These are phyloP conservation scores for Fukomys damarensis DNA, from an alignment of 2,113 vertebrate genomes.

Conservation along the genomic window DNA sequence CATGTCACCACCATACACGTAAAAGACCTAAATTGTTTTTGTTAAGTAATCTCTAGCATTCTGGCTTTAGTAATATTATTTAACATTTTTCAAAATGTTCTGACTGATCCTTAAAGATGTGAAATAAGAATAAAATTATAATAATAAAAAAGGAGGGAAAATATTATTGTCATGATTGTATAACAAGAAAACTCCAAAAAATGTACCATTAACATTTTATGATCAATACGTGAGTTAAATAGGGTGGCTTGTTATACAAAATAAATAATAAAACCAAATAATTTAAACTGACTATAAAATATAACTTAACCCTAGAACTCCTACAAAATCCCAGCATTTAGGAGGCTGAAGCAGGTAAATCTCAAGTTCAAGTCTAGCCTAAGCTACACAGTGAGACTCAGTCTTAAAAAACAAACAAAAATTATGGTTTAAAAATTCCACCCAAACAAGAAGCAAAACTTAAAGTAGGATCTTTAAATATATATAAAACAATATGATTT, in stretches of 20 bases:
- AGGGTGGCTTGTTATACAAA: neutral
- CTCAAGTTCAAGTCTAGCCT: neutral
- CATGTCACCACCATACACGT: neutral
- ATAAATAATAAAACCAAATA: neutral
- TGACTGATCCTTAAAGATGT: neutral
- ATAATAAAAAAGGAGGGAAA: neutral
- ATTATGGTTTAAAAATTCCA: neutral
- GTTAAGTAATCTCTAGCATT: neutral
- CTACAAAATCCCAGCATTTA: neutral
- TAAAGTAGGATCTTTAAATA: neutral
- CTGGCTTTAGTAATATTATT: neutral
- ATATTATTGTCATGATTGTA: neutral
- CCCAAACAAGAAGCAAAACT: neutral
- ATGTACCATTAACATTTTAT: neutral
- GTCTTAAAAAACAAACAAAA: neutral
- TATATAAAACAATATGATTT: neutral
- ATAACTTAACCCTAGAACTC: neutral
- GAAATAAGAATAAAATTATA: neutral
- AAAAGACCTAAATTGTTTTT: neutral
- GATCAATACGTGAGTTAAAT: neutral
- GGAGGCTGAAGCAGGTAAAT: neutral
- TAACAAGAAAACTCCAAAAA: neutral
- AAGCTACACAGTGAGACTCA: neutral
- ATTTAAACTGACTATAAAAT: neutral
- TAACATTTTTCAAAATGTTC: constrained; percentile 27